Evolutionary conservation across 2,113 vertebrate genomes (phyloP).

Genomic region (Ondatra zibethicus): DNA sequence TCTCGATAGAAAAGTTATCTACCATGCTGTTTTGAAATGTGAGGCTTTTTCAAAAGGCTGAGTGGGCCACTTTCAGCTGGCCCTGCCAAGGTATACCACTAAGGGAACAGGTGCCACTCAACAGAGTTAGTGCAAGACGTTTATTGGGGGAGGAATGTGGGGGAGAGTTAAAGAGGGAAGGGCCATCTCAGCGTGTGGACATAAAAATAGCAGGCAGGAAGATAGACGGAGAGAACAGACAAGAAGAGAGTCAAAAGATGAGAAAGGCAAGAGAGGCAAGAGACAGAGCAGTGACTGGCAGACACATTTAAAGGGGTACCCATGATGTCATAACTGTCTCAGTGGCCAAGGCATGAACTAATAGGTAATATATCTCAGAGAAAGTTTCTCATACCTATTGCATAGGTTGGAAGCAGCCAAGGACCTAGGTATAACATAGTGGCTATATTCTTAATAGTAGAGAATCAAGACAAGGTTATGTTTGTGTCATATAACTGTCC

Average conservation of each 20-base stretch:
- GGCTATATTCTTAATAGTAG: background rate
- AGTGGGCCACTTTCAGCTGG: background rate
- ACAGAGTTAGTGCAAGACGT: background rate
- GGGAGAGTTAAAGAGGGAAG: background rate
- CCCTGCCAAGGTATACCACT: background rate
- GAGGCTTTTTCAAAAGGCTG: background rate
- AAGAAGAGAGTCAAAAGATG: background rate
- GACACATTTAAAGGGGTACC: background rate
- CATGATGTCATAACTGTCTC: background rate
- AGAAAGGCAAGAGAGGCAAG: background rate
- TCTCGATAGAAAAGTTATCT: background rate
- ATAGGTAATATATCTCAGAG: background rate
- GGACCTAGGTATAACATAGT: background rate
- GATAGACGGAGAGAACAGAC: background rate
- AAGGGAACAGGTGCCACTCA: background rate
- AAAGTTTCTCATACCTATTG: background rate
- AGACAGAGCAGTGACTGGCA: background rate
- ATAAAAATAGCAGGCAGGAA: background rate
- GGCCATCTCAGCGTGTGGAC: background rate
- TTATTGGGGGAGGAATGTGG: background rate
- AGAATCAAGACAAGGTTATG: background rate
- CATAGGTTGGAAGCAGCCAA: background rate
- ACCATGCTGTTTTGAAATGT: too few relatives aligned
- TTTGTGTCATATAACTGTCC: background rate
- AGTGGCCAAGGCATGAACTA: background rate